A percentile compares a stretch with the other conserved stretches of the same genome.
phyloP scores from a whole-genome alignment of 1,140 invertebrate species.

The Drepana arcuata region DNA sequence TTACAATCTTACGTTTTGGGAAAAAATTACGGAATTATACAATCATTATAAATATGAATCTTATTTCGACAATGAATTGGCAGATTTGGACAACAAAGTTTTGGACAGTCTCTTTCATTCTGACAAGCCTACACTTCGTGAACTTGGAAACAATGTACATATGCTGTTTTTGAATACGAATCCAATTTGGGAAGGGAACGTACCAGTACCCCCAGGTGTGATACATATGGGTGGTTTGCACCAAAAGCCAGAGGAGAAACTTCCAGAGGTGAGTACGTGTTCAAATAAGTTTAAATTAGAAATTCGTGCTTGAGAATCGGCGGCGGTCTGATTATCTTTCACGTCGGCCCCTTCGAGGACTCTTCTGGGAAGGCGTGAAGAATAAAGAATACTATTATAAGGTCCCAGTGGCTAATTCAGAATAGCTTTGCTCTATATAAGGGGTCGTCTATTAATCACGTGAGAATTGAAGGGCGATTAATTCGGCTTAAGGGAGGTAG shows the following conservation, averaged over 20 bases:
- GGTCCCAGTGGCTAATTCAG: no score
- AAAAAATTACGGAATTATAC: slow-evolving; percentile 20
- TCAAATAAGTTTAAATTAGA: no score
- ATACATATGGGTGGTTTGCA: slow-evolving; percentile 76
- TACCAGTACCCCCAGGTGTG: slow-evolving; percentile 69
- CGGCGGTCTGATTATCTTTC: no score
- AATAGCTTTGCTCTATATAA: no score
- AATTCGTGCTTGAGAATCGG: no score
- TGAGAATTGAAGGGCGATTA: no score
- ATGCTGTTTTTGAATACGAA: slow-evolving; percentile 73
- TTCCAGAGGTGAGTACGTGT: slow-evolving; percentile 51
- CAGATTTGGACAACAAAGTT: slow-evolving; percentile 9
- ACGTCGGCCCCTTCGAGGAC: no score
- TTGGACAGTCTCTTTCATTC: slow-evolving; percentile 18
- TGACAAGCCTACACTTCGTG: slow-evolving; percentile 23
- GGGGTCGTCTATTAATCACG: no score
- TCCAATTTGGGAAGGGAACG: slow-evolving; percentile 62
- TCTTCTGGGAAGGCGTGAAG: no score
- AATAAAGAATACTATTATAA: no score
- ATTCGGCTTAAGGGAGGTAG: no score
- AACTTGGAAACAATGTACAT: slow-evolving; percentile 27
- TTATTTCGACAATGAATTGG: slow-evolving; percentile 1
- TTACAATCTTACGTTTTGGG: slow-evolving; percentile 17
- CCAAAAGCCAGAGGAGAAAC: slow-evolving; percentile 29
- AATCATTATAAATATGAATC: slow-evolving; percentile 6